Percentiles rank a stretch among this genome's conserved stretches.
phyloP scores from a whole-genome alignment of 2,113 vertebrate genomes.

The Podocnemis expansa region DNA sequence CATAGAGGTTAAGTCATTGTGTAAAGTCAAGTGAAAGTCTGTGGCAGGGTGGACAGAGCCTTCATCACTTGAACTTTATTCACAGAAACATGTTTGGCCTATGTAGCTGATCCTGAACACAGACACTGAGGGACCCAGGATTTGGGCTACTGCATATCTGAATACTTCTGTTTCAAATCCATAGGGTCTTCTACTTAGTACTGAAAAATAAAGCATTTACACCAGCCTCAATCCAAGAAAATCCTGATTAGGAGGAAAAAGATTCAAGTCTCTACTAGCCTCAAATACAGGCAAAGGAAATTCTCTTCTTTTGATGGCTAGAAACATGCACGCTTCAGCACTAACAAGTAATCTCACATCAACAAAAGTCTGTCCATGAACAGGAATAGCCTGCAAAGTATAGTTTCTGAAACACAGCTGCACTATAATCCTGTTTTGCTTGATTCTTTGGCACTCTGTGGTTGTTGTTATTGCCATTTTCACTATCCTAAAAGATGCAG shows the following conservation, averaged over 20 bases:
- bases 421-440: background rate
- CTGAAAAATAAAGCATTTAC: background rate
- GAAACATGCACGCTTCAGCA: fast-evolving
- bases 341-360: background rate
- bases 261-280: background rate
- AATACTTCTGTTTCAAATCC: background rate
- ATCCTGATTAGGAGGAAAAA: background rate
- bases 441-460: background rate
- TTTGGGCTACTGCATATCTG: background rate
- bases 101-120: background rate
- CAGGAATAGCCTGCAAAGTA: background rate
- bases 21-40: background rate
- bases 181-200: background rate
- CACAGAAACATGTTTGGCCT: background rate
- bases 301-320: background rate
- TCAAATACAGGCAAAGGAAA: background rate
- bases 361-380: background rate
- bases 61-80: background rate
- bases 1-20: background rate
- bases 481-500: background rate
- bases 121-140: background rate
- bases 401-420: fast-evolving
- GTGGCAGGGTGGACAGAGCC: background rate
- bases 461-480: background rate
- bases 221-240: background rate